Percentiles rank a stretch among this genome's conserved stretches.
Evolutionary conservation across 2,888 invertebrate genomes (phyloP).

Genomic region (Spisula solida): DNA sequence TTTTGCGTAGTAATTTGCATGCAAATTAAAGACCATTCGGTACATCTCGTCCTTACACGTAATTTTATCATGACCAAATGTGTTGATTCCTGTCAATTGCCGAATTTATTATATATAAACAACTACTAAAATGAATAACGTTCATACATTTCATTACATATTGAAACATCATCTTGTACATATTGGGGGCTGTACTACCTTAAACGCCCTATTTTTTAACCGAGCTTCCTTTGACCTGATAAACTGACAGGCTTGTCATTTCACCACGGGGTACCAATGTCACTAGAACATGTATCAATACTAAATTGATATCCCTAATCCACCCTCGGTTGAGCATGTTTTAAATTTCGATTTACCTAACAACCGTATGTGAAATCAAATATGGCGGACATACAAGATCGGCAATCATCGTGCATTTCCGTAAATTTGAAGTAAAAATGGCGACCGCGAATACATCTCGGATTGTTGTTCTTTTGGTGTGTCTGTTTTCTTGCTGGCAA

Average conservation of each 20-base stretch:
- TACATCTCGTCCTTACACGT: no score
- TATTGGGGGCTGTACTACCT: neutral
- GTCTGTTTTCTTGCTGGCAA: constrained; percentile 3
- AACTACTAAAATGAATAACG: no score
- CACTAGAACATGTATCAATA: neutral
- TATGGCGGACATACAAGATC: neutral
- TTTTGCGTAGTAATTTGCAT: no score
- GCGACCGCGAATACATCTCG: neutral
- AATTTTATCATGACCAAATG: no score
- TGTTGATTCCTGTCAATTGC: no score
- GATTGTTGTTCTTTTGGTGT: neutral
- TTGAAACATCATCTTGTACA: neutral
- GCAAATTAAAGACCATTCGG: no score
- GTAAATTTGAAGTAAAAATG: neutral
- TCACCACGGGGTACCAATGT: neutral
- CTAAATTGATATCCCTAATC: neutral
- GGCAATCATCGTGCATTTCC: neutral
- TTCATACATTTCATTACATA: no score
- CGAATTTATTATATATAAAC: no score
- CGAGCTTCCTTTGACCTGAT: neutral
- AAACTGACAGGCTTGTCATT: neutral
- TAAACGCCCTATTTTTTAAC: neutral
- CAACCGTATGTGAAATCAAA: neutral
- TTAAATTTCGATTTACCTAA: neutral
- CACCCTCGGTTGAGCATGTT: neutral